A percentile compares a stretch with the other conserved stretches of the same genome.
Conservation (phyloP, 2,113 vertebrate genomes). For the Forbesichthys papilliferus region DNA sequence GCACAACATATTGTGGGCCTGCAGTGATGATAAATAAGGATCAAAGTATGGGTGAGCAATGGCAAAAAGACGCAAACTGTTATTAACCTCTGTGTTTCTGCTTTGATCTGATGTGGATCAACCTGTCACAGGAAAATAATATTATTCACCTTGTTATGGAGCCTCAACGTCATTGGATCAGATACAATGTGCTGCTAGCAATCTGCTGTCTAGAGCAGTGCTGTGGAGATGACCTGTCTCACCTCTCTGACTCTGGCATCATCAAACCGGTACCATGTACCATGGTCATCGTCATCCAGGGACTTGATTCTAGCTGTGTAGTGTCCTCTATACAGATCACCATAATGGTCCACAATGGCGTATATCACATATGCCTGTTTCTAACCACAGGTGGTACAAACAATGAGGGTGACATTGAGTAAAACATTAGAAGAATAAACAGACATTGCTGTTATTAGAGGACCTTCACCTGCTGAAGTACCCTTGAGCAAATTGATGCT, state of each 20-base stretch:
- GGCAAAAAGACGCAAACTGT: background rate
- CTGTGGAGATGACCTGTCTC: slow-evolving; percentile 11
- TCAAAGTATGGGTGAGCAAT: background rate
- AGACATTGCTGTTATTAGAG: background rate
- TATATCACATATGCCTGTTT: slow-evolving; percentile 63
- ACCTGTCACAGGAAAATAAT: no score
- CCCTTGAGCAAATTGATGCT: background rate
- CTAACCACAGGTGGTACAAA: slow-evolving; percentile 20
- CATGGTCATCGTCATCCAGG: slow-evolving; percentile 11
- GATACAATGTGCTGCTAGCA: background rate
- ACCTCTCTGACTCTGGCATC: slow-evolving; percentile 39
- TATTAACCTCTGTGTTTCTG: background rate
- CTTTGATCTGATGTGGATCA: background rate
- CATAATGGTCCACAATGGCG: slow-evolving; percentile 61
- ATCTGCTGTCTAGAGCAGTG: background rate
- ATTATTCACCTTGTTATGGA: no score
- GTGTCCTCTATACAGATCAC: slow-evolving; percentile 56
- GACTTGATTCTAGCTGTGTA: slow-evolving; percentile 59
- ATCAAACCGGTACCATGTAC: slow-evolving; percentile 59
- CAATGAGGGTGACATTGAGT: background rate
- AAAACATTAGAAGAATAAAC: background rate
- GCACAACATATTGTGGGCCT: background rate
- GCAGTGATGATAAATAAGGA: background rate
- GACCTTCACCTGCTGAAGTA: background rate
- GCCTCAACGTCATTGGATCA: background rate